These are phyloP conservation scores for Otus scops DNA, from an alignment of 2,797 vertebrate genomes.

Conservation along the genomic window DNA sequence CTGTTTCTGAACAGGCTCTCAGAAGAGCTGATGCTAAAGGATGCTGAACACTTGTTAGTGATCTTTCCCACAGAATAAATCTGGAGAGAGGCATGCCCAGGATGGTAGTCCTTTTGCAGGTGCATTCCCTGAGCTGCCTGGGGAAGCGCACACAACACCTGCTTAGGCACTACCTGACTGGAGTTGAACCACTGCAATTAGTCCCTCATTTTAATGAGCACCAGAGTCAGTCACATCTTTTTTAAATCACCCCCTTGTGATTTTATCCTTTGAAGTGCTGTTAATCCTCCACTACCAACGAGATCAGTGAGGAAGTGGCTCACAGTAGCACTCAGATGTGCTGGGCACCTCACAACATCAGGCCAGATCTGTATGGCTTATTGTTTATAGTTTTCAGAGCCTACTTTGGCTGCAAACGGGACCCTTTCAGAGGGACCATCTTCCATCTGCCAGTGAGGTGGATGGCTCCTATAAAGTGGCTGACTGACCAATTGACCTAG, in stretches of 20 bases:
- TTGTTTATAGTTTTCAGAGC: background rate
- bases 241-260: conserved; percentile 52
- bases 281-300: background rate
- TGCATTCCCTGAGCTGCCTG: conserved; percentile 32
- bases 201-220: conserved; percentile 58
- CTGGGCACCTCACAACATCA: background rate
- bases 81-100: background rate
- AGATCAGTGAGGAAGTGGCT: background rate
- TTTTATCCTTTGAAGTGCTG: conserved; percentile 53
- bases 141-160: conserved; percentile 40
- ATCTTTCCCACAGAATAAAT: background rate
- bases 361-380: background rate
- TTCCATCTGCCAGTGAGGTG: background rate
- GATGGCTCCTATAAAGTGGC: background rate
- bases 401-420: background rate
- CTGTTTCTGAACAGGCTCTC: background rate
- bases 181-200: conserved; percentile 57
- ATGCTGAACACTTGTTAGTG: background rate
- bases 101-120: conserved; percentile 15
- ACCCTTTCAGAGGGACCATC: background rate
- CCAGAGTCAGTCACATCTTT: conserved; percentile 51
- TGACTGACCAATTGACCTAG: background rate
- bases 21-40: background rate
- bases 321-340: background rate
- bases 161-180: conserved; percentile 38